These are phyloP conservation scores for Sinosuthora webbiana DNA, from an alignment of 2,113 vertebrate genomes.

Conservation along the genomic window DNA sequence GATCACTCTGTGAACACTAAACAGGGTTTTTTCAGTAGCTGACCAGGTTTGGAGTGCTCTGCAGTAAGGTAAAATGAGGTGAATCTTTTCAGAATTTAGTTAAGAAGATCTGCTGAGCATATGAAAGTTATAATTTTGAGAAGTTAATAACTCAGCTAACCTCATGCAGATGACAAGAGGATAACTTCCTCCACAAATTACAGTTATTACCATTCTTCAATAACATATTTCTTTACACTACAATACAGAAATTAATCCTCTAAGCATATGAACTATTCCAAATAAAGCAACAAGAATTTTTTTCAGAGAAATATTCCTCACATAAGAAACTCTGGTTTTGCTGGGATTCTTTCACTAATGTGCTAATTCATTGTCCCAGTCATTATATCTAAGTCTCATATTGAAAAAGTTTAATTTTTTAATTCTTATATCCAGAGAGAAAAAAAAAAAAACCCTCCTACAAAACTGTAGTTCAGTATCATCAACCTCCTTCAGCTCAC, in stretches of 20 bases:
- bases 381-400: background rate
- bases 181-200: background rate
- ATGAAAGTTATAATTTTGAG: background rate
- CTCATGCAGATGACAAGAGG: background rate
- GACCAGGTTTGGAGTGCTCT: background rate
- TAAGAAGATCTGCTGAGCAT: background rate
- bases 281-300: background rate
- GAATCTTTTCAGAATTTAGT: background rate
- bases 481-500: background rate
- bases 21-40: background rate
- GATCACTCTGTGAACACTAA: background rate
- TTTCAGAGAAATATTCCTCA: background rate
- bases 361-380: background rate
- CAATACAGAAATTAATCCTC: background rate
- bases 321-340: background rate
- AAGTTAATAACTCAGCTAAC: background rate
- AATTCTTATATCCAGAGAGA: background rate
- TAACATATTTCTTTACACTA: background rate
- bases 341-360: background rate
- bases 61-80: background rate
- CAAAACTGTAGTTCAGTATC: background rate
- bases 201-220: background rate
- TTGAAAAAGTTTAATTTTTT: background rate
- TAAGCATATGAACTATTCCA: background rate
- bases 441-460: background rate